phyloP scores from a whole-genome alignment of 2,797 vertebrate species.

The Labroides dimidiatus region DNA sequence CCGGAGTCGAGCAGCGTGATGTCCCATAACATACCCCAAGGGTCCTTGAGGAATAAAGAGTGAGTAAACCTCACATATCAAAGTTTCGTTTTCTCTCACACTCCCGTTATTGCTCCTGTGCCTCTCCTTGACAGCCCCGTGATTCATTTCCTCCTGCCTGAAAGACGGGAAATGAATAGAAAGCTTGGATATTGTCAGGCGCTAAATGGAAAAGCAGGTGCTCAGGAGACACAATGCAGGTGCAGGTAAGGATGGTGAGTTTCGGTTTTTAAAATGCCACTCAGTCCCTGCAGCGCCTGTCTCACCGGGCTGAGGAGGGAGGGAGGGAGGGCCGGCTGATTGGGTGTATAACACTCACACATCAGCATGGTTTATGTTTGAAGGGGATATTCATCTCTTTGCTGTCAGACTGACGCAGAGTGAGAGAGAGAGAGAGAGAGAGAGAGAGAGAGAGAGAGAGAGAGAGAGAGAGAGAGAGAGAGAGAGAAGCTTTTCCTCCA shows the following conservation, averaged over 20 bases:
- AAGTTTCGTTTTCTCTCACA: constrained; percentile 75
- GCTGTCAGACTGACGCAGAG: constrained; percentile 55
- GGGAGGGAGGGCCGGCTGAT: constrained; percentile 47
- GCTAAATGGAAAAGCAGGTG: constrained; percentile 75
- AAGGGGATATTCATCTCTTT: constrained; percentile 64
- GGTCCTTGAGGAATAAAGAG: constrained; percentile 76
- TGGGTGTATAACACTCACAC: constrained; percentile 58
- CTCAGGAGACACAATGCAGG: constrained; percentile 75
- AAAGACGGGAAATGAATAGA: constrained; percentile 85
- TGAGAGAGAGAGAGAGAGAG: too few relatives aligned
- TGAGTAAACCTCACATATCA: constrained; percentile 81
- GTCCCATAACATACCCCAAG: constrained; percentile 74
- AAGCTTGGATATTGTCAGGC: constrained; percentile 83
- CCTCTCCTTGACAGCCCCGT: constrained; percentile 79
- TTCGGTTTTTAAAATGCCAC: constrained; percentile 70
- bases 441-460: too few relatives aligned
- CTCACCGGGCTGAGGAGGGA: constrained; percentile 52
- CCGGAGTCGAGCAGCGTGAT: constrained; percentile 57
- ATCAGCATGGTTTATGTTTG: constrained; percentile 58
- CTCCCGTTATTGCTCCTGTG: constrained; percentile 83
- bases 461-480: too few relatives aligned
- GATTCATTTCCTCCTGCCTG: constrained; percentile 85
- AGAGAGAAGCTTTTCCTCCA: not conserved
- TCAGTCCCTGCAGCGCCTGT: constrained; percentile 67
- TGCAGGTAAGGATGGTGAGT: constrained; percentile 65